Evolutionary conservation across 2,113 vertebrate genomes (phyloP), one percentile per base, ranked within the genome.

Genomic region (Pluvialis apricaria): DNA sequence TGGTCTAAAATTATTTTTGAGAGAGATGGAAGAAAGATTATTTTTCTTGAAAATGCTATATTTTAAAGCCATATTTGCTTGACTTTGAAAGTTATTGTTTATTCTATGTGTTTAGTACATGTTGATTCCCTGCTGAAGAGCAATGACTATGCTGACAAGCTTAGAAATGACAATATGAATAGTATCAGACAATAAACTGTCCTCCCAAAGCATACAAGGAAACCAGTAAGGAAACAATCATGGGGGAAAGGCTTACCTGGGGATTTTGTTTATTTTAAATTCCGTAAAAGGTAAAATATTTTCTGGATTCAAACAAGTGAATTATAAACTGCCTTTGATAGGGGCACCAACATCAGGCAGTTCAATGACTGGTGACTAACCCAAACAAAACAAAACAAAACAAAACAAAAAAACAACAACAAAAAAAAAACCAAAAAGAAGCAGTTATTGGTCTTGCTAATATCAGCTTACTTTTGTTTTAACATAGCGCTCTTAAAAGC

Each of bases 371-470:
- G 97, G 86, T 96, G 96, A 97, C 94, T 98, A 98, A 98, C 36
- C 45, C 29, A 40, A 42, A 73, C 22, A 90, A 88, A 95, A 95
- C 47, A 85, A 38, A 19, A 15, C 5, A 28, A 40, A 58, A 88
- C 95, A 31, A 21, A 7, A 8, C 18, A 12, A 32, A 18, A 31
- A 20, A 47, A 29, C 13, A 25, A 1, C n/a, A n/a, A n/a, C n/a
- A n/a, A n/a, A 57, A 22, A 11, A 52, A 54, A 85, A 40, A 4
- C 11, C 24, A 51, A 51, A 79, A 95, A 72, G 16, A 97, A 96
- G 97, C 97, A 98, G 94, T 98, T 98, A 98, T 64, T 98, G 98
- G 98, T 98, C 97, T 98, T 98, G 98, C 98, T 96, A 98, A 97
- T 96, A 98, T 98, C 98, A 97, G 96, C 97, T 98, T 98, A 98